Evolutionary conservation across 2,888 invertebrate genomes (phyloP), one percentile per base, ranked within the genome.

Genomic region (Xiphydria camelus): DNA sequence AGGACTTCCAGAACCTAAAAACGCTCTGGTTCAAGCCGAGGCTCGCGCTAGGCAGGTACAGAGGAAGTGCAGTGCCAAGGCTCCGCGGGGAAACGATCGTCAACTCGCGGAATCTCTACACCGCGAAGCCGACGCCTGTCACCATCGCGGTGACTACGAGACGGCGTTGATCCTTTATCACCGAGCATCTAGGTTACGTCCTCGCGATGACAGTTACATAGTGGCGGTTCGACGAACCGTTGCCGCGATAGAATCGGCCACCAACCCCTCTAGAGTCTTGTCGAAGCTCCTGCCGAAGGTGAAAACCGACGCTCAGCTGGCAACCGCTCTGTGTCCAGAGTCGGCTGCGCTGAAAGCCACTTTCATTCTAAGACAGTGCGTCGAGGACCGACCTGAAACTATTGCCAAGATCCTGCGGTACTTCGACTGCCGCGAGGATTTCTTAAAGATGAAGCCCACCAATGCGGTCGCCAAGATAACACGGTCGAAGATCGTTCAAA

Each of bases 81-180:
- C 32, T 35, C 33, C 36, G 10, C 7, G 3, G 6, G 45, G 43
- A 34, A 59, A 42, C 26, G 54, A 49, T 17, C 56, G 62, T 2
- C 57, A 61, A n/a, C 59, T 55, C 19, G 70, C 70, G 1, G 42
- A 58, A 9, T 55, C 62, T 3, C 49, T 73, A 4, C 73, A 73
- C 42, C 50, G 46, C 4, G 66, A 71, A 35, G 73, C 69, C 4
- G 69, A 72, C 42, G 33, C 54, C 20, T 48, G 70, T 12, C 64
- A 64, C 42, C 56, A 54, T 22, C 15, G 15, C 38, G 69, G 68
- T 3, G 64, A 73, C 57, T 73, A 66, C 57, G 72, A 73, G 47
- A 51, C 63, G 12, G 72, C 72, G 7, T 50, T 73, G 49, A 61
- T 71, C 12, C 51, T 73, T 7, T 71, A 71, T 49, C 62, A 72